Percentiles rank a stretch among this genome's conserved stretches.
Conservation (phyloP, 2,797 vertebrate species). For the Peromyscus melanophrys region DNA sequence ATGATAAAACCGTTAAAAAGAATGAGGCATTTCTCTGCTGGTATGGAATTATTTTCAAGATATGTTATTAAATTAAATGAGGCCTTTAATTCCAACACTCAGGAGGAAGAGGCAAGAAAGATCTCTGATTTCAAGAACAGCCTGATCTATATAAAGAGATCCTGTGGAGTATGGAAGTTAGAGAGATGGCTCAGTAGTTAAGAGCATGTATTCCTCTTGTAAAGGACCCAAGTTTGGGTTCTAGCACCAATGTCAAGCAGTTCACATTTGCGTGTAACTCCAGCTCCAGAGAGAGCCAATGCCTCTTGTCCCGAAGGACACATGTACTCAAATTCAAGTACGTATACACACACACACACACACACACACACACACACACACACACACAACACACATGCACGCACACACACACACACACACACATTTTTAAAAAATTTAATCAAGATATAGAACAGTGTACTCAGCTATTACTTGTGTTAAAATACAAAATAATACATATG, state of each 20-base stretch:
- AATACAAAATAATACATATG: background rate
- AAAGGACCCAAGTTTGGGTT: background rate
- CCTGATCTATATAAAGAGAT: background rate
- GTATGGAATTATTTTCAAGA: constrained; percentile 59
- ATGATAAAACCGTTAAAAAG: constrained; percentile 28
- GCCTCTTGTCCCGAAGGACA: background rate
- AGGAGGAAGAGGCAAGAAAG: background rate
- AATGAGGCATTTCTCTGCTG: background rate
- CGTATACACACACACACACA: background rate
- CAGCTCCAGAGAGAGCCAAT: background rate
- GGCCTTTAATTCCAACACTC: background rate
- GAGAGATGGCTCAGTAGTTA: background rate
- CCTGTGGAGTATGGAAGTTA: background rate
- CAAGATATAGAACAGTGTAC: background rate
- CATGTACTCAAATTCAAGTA: background rate
- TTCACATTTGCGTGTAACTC: background rate
- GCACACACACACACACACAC: background rate
- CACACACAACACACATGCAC: background rate
- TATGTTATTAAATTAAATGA: constrained; percentile 25
- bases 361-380: background rate
- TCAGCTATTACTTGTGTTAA: constrained; percentile 46
- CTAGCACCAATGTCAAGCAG: background rate
- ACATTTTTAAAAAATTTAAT: background rate
- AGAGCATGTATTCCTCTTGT: background rate
- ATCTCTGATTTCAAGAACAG: background rate